Percentiles rank a stretch among this genome's conserved stretches.
phyloP scores from a whole-genome alignment of 1,140 invertebrate genomes.

The Periplaneta americana region DNA sequence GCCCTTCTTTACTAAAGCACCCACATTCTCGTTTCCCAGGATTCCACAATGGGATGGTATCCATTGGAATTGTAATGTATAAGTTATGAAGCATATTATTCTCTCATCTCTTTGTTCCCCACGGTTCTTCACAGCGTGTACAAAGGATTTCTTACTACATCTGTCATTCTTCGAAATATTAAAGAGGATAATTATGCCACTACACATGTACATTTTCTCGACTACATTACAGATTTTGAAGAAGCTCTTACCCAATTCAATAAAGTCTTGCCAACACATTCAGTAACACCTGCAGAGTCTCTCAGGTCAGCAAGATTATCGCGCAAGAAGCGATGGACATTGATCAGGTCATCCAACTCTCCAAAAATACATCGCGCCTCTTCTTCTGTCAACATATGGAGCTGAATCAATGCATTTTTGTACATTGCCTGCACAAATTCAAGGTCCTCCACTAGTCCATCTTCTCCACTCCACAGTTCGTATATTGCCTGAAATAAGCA shows the following conservation, averaged over 20 bases:
- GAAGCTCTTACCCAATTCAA: conserved; percentile 41
- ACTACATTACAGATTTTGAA: too few relatives aligned
- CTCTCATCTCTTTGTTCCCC: too few relatives aligned
- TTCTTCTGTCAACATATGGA: conserved; percentile 39
- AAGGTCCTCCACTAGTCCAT: conserved; percentile 46
- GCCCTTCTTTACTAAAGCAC: too few relatives aligned
- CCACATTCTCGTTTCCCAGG: too few relatives aligned
- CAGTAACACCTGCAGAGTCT: conserved; percentile 42
- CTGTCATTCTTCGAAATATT: too few relatives aligned
- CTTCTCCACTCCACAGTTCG: conserved; percentile 49
- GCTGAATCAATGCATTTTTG: conserved; percentile 40
- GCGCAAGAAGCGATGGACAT: conserved; percentile 39
- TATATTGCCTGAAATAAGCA: conserved; percentile 43
- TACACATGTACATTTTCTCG: too few relatives aligned
- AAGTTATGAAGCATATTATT: too few relatives aligned
- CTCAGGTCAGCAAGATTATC: conserved; percentile 37
- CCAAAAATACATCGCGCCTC: conserved; percentile 47
- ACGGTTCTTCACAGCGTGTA: too few relatives aligned
- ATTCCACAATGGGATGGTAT: too few relatives aligned
- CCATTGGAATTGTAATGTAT: too few relatives aligned
- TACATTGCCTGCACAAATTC: conserved; percentile 42
- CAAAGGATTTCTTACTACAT: too few relatives aligned
- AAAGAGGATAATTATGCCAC: too few relatives aligned
- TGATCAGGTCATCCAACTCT: conserved; percentile 31
- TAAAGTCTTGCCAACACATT: conserved; percentile 40